phyloP scores from a whole-genome alignment of 2,888 invertebrate genomes.

The Calameuta filiformis region DNA sequence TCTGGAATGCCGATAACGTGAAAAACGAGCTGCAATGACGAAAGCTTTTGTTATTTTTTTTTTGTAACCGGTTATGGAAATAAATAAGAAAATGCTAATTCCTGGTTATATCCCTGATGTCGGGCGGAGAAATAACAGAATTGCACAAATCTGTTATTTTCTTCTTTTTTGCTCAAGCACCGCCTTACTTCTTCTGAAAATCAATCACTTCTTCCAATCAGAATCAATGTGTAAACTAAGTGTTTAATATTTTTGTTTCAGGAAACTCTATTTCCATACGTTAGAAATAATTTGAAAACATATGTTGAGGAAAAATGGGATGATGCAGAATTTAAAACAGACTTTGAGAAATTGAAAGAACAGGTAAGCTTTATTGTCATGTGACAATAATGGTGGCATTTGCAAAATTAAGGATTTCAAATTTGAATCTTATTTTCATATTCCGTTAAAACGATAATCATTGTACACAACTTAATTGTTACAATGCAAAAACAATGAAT shows the following conservation, averaged over 20 bases:
- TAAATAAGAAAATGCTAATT: background rate
- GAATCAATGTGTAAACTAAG: background rate
- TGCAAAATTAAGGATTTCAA: background rate
- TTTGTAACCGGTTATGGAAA: background rate
- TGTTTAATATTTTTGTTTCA: constrained; percentile 61
- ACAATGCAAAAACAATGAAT: background rate
- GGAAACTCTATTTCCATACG: constrained; percentile 84
- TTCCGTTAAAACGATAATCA: background rate
- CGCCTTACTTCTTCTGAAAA: no score
- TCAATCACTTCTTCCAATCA: no score
- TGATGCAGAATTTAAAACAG: constrained; percentile 74
- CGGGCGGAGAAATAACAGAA: background rate
- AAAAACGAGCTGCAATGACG: background rate
- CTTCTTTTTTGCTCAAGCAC: constrained; percentile 7
- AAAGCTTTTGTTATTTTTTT: background rate
- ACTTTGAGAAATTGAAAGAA: constrained; percentile 75
- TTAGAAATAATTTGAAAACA: constrained; percentile 76
- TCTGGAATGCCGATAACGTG: background rate
- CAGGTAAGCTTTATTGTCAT: constrained; percentile 65
- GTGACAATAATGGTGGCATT: background rate
- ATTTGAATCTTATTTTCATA: background rate
- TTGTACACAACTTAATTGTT: background rate
- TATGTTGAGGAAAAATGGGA: constrained; percentile 81
- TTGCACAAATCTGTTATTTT: background rate
- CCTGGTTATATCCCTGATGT: background rate